Percentiles rank a stretch among this genome's conserved stretches.
These are phyloP conservation scores for Pygoscelis adeliae DNA, from an alignment of 2,113 vertebrate species.

Conservation along the genomic window DNA sequence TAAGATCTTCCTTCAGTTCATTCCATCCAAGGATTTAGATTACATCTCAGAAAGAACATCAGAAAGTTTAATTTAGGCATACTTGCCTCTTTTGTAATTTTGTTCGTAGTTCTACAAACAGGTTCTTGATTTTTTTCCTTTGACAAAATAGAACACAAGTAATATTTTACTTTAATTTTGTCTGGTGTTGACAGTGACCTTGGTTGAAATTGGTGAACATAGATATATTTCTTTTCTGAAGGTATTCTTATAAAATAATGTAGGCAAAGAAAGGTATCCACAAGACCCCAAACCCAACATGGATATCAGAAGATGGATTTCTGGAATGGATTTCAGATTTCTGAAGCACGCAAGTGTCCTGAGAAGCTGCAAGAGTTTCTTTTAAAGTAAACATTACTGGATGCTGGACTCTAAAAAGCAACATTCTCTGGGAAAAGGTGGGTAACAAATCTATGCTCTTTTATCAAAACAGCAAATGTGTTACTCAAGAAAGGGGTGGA, in stretches of 20 bases:
- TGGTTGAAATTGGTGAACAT: not conserved
- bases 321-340: not conserved
- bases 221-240: not conserved
- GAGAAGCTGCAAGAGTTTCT: not conserved
- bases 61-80: not conserved
- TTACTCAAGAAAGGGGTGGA: not conserved
- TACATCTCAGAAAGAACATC: not conserved
- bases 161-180: not conserved
- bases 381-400: not conserved
- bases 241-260: not conserved
- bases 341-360: not conserved
- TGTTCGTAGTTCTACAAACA: not conserved
- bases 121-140: not conserved
- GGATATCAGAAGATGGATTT: not conserved
- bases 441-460: not conserved
- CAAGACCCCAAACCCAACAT: not conserved
- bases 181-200: not conserved
- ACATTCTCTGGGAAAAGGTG: not conserved
- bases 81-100: not conserved
- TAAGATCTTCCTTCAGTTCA: not conserved
- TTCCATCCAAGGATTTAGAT: not conserved
- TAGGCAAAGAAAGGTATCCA: not conserved
- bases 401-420: not conserved
- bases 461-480: not conserved
- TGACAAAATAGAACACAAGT: not conserved